Conservation (phyloP, 2,797 vertebrate genomes). For the Sarcophilus harrisii region DNA sequence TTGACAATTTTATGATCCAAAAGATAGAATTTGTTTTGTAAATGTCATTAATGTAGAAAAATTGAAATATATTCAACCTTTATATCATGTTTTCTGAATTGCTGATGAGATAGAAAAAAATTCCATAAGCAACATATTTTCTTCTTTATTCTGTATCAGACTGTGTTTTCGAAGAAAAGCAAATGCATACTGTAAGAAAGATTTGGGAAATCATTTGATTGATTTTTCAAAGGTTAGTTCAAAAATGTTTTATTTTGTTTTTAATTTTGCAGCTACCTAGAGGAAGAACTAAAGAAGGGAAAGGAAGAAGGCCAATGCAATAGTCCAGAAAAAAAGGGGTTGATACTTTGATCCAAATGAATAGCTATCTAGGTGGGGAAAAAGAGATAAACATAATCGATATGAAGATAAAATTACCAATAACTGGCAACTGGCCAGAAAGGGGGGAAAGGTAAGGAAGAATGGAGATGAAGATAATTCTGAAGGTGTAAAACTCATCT, state of each 20-base stretch:
- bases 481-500: neutral
- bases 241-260: neutral
- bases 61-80: constrained; percentile 4
- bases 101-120: neutral
- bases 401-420: too few relatives aligned
- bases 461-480: neutral
- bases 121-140: neutral
- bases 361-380: neutral
- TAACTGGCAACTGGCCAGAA: neutral
- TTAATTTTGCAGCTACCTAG: neutral
- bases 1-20: constrained; percentile 32
- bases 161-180: neutral
- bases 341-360: neutral
- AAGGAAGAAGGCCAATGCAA: neutral
- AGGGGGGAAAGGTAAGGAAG: neutral
- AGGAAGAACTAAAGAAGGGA: neutral
- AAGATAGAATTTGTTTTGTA: constrained; percentile 45
- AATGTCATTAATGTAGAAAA: constrained; percentile 40
- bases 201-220: neutral
- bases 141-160: neutral
- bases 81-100: constrained; percentile 7
- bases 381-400: neutral
- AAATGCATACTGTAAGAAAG: constrained; percentile 32
- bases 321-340: neutral
- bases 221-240: constrained; percentile 28